A percentile compares a stretch with the other conserved stretches of the same genome.
phyloP scores from a whole-genome alignment of 2,888 invertebrate genomes.

The Dynastes hyllus region DNA sequence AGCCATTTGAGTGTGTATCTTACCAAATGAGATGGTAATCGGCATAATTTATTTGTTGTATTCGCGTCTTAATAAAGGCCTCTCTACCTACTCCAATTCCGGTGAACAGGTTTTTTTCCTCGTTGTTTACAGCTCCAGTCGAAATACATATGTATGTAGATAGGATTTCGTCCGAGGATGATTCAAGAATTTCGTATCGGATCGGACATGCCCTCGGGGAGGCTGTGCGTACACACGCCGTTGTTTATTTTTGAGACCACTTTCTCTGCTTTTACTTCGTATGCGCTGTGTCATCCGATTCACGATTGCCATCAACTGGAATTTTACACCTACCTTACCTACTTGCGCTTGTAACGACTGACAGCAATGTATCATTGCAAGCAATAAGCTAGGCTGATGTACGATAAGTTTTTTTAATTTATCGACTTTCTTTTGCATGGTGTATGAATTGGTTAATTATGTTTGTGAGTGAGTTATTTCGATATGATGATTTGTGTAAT shows the following conservation, averaged over 20 bases:
- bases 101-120: constrained; percentile 18
- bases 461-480: not conserved
- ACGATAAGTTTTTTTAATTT: constrained; percentile 25
- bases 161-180: not conserved
- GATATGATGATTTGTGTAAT: not conserved
- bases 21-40: not conserved
- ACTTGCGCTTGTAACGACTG: not conserved
- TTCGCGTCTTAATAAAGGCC: not conserved
- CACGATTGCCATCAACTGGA: constrained; percentile 19
- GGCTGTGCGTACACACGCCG: constrained; percentile 20
- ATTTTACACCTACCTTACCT: not conserved
- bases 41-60: constrained; percentile 29
- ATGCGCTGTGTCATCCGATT: constrained; percentile 37
- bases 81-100: not conserved
- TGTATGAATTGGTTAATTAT: constrained; percentile 1
- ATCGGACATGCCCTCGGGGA: constrained; percentile 10
- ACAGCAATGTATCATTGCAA: constrained; percentile 2
- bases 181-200: constrained; percentile 40
- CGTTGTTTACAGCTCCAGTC: not conserved
- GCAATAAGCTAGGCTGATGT: not conserved
- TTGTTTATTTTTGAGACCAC: constrained; percentile 45
- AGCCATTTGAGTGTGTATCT: not conserved
- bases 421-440: constrained; percentile 34
- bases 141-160: not conserved
- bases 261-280: constrained; percentile 47